phyloP scores from a whole-genome alignment of 1,140 invertebrate species.

The Homarus americanus region DNA sequence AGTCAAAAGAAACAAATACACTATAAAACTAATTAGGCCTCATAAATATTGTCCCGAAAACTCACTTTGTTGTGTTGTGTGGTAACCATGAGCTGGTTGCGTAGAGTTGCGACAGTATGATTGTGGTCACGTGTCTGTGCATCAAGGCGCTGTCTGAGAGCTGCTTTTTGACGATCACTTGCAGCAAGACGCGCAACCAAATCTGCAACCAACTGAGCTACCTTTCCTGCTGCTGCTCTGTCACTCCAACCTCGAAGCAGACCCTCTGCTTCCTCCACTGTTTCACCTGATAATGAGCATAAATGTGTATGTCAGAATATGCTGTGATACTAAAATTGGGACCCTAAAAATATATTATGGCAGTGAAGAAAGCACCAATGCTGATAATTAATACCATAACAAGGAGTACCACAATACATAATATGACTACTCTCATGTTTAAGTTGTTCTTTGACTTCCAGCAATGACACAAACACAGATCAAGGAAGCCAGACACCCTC shows the following conservation, averaged over 20 bases:
- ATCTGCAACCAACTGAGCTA: constrained; percentile 45
- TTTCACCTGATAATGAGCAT: constrained; percentile 52
- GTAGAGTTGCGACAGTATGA: constrained; percentile 43
- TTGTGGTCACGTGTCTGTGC: constrained; percentile 49
- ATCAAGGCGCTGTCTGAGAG: constrained; percentile 47
- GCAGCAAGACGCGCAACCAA: constrained; percentile 29
- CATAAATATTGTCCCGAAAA: too few relatives aligned
- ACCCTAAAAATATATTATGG: too few relatives aligned
- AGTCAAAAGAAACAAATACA: neutral
- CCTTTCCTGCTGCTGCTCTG: constrained; percentile 46
- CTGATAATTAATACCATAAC: neutral
- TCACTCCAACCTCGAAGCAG: constrained; percentile 65
- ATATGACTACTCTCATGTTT: too few relatives aligned
- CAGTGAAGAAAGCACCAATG: too few relatives aligned
- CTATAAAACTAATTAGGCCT: neutral
- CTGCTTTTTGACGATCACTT: constrained; percentile 45
- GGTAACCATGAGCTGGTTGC: constrained; percentile 26
- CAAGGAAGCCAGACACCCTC: too few relatives aligned
- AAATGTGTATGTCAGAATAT: neutral
- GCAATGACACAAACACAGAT: too few relatives aligned
- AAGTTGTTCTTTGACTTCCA: too few relatives aligned
- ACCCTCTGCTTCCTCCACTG: constrained; percentile 62
- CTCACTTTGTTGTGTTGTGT: constrained; percentile 25
- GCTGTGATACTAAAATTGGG: too few relatives aligned
- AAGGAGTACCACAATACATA: too few relatives aligned